phyloP scores from a whole-genome alignment of 1,140 invertebrate species.

The Pinna nobilis region DNA sequence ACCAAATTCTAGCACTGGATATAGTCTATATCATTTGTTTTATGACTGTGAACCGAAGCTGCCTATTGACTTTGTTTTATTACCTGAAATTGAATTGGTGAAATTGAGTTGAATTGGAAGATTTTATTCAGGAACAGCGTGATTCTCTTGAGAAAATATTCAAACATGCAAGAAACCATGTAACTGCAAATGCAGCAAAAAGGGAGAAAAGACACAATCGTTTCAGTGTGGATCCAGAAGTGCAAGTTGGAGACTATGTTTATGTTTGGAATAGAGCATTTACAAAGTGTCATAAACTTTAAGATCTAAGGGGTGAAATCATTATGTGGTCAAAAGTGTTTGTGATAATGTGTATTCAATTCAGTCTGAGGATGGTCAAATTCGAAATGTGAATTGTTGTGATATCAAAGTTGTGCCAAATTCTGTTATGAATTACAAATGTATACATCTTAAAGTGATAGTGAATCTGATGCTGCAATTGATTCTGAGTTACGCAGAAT shows the following conservation, averaged over 20 bases:
- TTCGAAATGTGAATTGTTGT: too few species aligned
- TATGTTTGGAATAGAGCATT: background rate
- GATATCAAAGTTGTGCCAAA: too few species aligned
- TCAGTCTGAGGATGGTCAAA: too few species aligned
- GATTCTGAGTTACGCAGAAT: too few species aligned
- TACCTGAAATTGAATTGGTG: too few species aligned
- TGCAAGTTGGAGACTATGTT: background rate
- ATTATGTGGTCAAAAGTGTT: background rate
- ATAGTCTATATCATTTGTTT: slow-evolving; percentile 33
- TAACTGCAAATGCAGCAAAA: background rate
- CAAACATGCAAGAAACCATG: background rate
- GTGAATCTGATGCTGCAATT: too few species aligned
- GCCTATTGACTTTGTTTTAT: slow-evolving; percentile 22
- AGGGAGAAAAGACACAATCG: background rate
- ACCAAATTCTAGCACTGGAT: slow-evolving; percentile 34
- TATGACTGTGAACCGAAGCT: slow-evolving; percentile 33
- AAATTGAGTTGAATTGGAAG: background rate
- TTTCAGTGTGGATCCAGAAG: background rate
- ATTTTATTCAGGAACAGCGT: background rate
- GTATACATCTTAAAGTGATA: too few species aligned
- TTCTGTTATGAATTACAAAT: too few species aligned
- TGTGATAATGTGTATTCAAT: too few species aligned
- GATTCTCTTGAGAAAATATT: background rate
- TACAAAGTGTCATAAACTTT: background rate
- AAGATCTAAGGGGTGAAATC: background rate